Percentiles rank a stretch among this genome's conserved stretches.
phyloP scores from a whole-genome alignment of 1,140 invertebrate species.

The Elymnias hypermnestra region DNA sequence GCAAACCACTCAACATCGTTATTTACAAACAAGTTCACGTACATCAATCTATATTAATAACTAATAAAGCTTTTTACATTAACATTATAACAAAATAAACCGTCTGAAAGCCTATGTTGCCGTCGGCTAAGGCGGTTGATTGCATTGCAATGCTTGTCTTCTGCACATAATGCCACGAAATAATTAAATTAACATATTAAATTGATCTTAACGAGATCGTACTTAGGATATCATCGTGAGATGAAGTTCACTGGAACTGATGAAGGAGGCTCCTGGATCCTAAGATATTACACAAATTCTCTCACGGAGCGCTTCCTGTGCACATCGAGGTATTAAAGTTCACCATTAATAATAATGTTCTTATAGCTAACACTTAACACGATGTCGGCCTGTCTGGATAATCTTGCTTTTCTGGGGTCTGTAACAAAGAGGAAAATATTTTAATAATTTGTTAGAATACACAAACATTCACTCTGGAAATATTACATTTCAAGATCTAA shows the following conservation, averaged over 20 bases:
- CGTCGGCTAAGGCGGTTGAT: slow-evolving; percentile 27
- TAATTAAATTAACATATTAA: slow-evolving; percentile 53
- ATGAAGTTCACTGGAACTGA: slow-evolving; percentile 64
- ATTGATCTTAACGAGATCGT: slow-evolving; percentile 74
- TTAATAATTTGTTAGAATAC: not conserved
- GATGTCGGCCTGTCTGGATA: slow-evolving; percentile 68
- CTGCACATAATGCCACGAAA: slow-evolving; percentile 67
- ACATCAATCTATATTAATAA: slow-evolving; percentile 50
- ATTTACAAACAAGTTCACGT: slow-evolving; percentile 64
- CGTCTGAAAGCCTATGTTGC: slow-evolving; percentile 18
- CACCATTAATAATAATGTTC: slow-evolving; percentile 59
- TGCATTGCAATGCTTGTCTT: slow-evolving; percentile 71
- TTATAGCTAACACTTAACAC: slow-evolving; percentile 58
- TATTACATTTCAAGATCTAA: not conserved
- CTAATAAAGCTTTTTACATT: slow-evolving; percentile 74
- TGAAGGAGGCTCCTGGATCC: slow-evolving; percentile 27
- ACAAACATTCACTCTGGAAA: too few relatives aligned
- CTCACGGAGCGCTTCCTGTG: slow-evolving; percentile 23
- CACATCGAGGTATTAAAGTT: slow-evolving; percentile 56
- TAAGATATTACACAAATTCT: slow-evolving; percentile 14
- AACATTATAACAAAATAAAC: slow-evolving; percentile 64
- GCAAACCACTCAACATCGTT: slow-evolving; percentile 57
- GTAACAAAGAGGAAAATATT: slow-evolving; percentile 63
- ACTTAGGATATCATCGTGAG: slow-evolving; percentile 69
- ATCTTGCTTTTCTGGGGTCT: slow-evolving; percentile 70